These are phyloP conservation scores for Acrocephalus kingi DNA, from an alignment of 2,113 vertebrate genomes.

Conservation along the genomic window DNA sequence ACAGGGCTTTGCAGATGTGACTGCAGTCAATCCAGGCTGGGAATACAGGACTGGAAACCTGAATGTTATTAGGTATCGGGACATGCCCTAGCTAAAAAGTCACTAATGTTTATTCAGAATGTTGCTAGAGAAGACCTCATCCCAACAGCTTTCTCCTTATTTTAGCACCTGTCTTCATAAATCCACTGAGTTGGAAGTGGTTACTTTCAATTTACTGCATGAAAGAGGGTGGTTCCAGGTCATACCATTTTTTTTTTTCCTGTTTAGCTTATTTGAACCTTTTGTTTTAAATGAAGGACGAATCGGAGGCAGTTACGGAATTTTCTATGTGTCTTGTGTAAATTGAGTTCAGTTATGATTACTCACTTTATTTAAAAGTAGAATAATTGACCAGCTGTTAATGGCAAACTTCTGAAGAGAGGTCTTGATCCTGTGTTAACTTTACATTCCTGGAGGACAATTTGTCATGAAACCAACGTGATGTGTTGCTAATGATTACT, in stretches of 20 bases:
- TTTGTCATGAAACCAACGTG: slow-evolving; percentile 12
- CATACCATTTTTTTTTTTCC: neutral
- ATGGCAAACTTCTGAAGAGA: neutral
- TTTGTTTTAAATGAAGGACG: slow-evolving; percentile 24
- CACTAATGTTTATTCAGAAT: neutral
- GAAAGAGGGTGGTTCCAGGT: neutral
- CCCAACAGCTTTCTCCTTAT: neutral
- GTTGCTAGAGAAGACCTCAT: neutral
- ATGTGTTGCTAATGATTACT: slow-evolving; percentile 23
- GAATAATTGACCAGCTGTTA: slow-evolving; percentile 40
- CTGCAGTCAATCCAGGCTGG: neutral
- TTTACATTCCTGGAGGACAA: slow-evolving; percentile 20
- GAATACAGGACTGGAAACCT: neutral
- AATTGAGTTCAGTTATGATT: neutral
- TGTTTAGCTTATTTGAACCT: neutral
- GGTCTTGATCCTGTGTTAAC: slow-evolving; percentile 37
- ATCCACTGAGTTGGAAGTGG: neutral
- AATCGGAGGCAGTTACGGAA: neutral
- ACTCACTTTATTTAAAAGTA: neutral
- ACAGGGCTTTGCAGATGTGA: neutral
- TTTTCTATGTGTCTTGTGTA: neutral
- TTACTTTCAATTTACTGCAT: neutral
- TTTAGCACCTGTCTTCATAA: neutral
- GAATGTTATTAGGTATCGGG: neutral
- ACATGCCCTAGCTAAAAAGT: neutral